Percentiles rank a stretch among this genome's conserved stretches.
Conservation (phyloP, 2,888 invertebrate genomes). For the Hydraecia micacea region DNA sequence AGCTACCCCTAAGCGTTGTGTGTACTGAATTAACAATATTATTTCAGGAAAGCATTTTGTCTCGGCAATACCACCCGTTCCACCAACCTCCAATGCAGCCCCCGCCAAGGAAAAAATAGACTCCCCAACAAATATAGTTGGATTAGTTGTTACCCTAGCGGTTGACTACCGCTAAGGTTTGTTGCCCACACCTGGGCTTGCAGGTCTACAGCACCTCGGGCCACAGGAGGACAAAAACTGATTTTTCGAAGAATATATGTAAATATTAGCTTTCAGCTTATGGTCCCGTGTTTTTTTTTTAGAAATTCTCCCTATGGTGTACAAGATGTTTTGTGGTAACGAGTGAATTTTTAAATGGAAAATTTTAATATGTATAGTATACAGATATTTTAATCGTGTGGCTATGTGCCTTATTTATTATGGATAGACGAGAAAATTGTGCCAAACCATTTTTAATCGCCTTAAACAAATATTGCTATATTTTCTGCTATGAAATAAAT, state of each 20-base stretch:
- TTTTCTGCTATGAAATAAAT: slow-evolving; percentile 64
- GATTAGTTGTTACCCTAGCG: slow-evolving; percentile 76
- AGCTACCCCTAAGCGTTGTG: background rate
- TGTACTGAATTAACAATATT: slow-evolving; percentile 8
- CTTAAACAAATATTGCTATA: slow-evolving; percentile 65
- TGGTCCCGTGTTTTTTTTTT: slow-evolving; percentile 51
- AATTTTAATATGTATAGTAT: slow-evolving; percentile 61
- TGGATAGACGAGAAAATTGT: slow-evolving; percentile 69
- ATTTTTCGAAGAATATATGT: slow-evolving; percentile 80
- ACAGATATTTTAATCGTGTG: slow-evolving; percentile 67
- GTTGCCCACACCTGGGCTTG: slow-evolving; percentile 70
- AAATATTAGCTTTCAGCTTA: slow-evolving; percentile 67
- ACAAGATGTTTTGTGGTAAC: slow-evolving; percentile 58
- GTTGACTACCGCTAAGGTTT: slow-evolving; percentile 79
- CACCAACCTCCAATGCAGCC: slow-evolving; percentile 86
- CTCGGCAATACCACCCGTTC: slow-evolving; percentile 86
- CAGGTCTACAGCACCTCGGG: slow-evolving; percentile 62
- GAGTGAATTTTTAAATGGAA: slow-evolving; percentile 64
- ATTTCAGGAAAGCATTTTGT: slow-evolving; percentile 83
- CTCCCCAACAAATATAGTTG: slow-evolving; percentile 59
- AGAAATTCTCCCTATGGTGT: slow-evolving; percentile 55
- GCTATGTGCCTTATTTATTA: slow-evolving; percentile 85
- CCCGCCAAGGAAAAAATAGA: slow-evolving; percentile 81
- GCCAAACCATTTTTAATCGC: slow-evolving; percentile 77
- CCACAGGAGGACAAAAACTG: slow-evolving; percentile 64